Evolutionary conservation across 2,888 invertebrate genomes (phyloP), one percentile per base, ranked within the genome.

Genomic region (Aproaerema taeniolella): DNA sequence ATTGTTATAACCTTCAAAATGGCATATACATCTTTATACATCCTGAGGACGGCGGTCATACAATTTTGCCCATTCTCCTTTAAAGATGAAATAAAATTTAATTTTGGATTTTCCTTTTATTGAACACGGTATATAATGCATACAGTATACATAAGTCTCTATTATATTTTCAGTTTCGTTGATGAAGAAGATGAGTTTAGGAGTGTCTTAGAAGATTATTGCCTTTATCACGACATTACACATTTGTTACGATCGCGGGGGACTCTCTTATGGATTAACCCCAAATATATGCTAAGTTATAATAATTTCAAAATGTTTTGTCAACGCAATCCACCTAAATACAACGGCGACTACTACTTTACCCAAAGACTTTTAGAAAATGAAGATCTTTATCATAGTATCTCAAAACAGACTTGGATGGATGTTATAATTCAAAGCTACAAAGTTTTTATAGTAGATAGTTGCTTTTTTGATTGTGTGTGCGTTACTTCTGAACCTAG

Each of bases 361-460:
- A 67, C 59, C 2, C 53, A 60, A 50, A 61, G 76, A 49, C 61
- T 85, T 4, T 37, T 72, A 41, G 49, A 46, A 9, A 65, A 85
- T 47, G 37, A 49, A 1, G 43, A 47, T 14, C 58, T 80, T 43
- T 86, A 66, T 48, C 48, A 73, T 15, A 70, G 83, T 50, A 53
- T 85, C 25, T 78, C 67, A 46, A 86, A 83, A 54, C 86, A 85
- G 59, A 79, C 81, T 45, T 91, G 91, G 91, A 52, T 91, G 11
- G 91, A 91, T 56, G 68, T 91, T 24, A 75, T 90, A 50, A 61
- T 91, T 39, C 90, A 91, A 66, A 88, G 87, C 30, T 91, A 89
- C 53, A 91, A 90, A 67, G 81, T 86, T 13, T 87, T 90, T 31
- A 66, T 89, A 4, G 66, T 90, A 55, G 77, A 77, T 9, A 75